phyloP scores from a whole-genome alignment of 2,888 invertebrate genomes.

The Temnothorax rugatulus region DNA sequence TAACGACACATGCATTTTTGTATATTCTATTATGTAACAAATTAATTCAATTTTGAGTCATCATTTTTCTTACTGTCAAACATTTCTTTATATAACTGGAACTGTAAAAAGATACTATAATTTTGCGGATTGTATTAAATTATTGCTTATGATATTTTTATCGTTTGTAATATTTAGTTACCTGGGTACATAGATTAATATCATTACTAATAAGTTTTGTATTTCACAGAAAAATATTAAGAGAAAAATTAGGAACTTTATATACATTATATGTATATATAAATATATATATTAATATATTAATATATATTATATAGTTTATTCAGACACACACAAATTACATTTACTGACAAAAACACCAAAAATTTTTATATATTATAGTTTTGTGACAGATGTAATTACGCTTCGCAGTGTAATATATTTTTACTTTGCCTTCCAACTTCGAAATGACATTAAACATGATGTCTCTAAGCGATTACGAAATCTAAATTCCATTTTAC shows the following conservation, averaged over 20 bases:
- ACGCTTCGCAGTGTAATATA: background rate
- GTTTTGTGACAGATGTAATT: background rate
- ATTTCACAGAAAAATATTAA: background rate
- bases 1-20: conserved; percentile 21
- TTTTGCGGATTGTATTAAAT: conserved; percentile 12
- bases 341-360: background rate
- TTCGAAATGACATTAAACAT: background rate
- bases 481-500: background rate
- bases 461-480: background rate
- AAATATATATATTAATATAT: background rate
- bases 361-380: background rate
- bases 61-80: background rate
- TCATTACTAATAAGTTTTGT: background rate
- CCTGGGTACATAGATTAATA: background rate
- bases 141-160: background rate
- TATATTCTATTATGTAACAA: background rate
- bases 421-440: conserved; percentile 8
- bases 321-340: background rate
- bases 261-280: background rate
- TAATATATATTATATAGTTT: background rate
- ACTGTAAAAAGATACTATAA: conserved; percentile 4
- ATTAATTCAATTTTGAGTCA: conserved; percentile 12
- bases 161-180: conserved; percentile 27
- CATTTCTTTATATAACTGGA: conserved; percentile 14
- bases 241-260: background rate